Conservation (phyloP, 2,797 vertebrate species). For the Poecilia velifera region DNA sequence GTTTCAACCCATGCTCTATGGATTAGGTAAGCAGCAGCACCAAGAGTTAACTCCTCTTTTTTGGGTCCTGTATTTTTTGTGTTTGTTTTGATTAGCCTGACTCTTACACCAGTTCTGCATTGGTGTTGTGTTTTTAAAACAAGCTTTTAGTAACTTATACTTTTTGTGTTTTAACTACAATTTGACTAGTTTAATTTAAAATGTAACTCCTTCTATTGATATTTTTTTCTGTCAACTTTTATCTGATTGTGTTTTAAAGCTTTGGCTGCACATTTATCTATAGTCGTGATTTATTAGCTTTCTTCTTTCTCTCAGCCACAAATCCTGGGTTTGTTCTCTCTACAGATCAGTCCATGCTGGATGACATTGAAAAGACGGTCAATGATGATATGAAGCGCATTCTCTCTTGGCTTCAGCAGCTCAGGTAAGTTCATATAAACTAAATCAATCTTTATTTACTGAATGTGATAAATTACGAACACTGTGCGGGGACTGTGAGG, state of each 20-base stretch:
- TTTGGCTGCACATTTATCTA: not conserved
- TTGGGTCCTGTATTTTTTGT: not conserved
- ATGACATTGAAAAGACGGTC: constrained; percentile 95
- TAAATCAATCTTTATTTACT: not conserved
- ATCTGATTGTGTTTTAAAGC: not conserved
- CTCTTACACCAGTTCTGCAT: not conserved
- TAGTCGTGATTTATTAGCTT: not conserved
- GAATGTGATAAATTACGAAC: not conserved
- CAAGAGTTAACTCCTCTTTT: not conserved
- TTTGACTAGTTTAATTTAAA: not conserved
- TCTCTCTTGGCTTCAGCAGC: constrained; percentile 92
- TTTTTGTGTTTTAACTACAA: not conserved
- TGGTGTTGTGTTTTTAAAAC: not conserved
- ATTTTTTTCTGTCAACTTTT: not conserved
- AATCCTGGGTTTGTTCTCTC: constrained; percentile 31
- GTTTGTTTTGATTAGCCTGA: not conserved
- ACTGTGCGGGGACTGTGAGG: not conserved
- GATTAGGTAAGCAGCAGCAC: constrained; percentile 87
- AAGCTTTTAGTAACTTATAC: not conserved
- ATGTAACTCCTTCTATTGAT: not conserved
- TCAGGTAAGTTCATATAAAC: constrained; percentile 85
- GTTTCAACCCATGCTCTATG: constrained; percentile 98
- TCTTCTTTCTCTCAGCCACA: constrained; percentile 19
- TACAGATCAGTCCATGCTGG: constrained; percentile 91
- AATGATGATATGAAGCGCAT: constrained; percentile 98